Conservation (phyloP, 2,888 invertebrate species). For the Ectropis crepuscularia region DNA sequence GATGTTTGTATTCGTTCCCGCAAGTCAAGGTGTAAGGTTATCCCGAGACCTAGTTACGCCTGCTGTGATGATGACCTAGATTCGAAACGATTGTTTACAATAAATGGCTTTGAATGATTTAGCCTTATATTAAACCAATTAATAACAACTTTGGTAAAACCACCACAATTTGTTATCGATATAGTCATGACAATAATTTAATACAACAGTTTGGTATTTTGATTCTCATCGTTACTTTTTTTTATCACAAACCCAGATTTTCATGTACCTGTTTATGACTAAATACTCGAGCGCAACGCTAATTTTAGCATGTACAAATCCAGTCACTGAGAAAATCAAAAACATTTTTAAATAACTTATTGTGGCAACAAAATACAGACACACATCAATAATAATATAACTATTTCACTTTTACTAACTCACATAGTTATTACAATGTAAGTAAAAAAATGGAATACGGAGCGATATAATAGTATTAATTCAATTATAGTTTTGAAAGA, state of each 20-base stretch:
- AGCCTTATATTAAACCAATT: neutral
- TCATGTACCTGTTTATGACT: too few relatives aligned
- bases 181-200: neutral
- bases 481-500: neutral
- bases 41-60: slow-evolving; percentile 38
- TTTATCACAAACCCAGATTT: too few relatives aligned
- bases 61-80: slow-evolving; percentile 33
- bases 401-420: too few relatives aligned
- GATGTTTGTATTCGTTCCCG: slow-evolving; percentile 29
- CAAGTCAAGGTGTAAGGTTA: slow-evolving; percentile 40
- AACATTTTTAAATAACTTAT: too few relatives aligned
- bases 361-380: too few relatives aligned
- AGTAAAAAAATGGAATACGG: too few relatives aligned
- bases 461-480: neutral
- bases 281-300: too few relatives aligned
- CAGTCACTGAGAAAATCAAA: too few relatives aligned
- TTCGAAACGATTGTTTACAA: slow-evolving; percentile 31
- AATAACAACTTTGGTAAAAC: neutral
- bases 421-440: too few relatives aligned
- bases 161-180: neutral
- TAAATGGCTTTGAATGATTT: slow-evolving; percentile 1
- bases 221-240: too few relatives aligned
- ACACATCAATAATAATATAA: too few relatives aligned
- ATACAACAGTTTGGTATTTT: neutral
- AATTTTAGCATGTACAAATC: too few relatives aligned